Base-by-base conservation (phyloP, 2,113 vertebrate genomes). In the Chaenocephalus aceratus region DNA sequence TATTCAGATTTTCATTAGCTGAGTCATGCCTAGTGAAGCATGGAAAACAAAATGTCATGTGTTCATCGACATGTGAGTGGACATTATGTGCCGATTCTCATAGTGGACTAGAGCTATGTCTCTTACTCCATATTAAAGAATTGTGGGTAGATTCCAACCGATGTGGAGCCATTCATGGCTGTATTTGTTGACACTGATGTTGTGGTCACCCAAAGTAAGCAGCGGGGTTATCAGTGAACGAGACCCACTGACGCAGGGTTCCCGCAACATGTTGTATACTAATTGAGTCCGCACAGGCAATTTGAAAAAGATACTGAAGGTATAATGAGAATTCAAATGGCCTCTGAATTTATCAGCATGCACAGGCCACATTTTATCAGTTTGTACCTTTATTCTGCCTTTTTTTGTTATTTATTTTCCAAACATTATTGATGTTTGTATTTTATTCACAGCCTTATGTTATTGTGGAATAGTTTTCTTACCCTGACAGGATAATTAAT, bases 171-270 rank as follows among this genome's bases (percentile, higher is more conserved):
- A 78, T 89, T 88, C 26, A 4, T 58, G 76, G 10, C n/a, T 86
- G 53, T 91, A 88, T 92, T 92, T 93, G 88, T 94, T 91, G 91
- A 92, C 88, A 79, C 15, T 82, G 76, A 85, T 23, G 78, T 82
- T 89, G 86, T 70, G 88, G 83, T 90, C 81, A 86, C 49, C 90
- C 87, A 89, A 85, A 88, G 72, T 79, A 89, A 91, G 86, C 86
- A 46, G 58, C 41, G 3, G 71, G 93, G 94, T 95, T 94, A 94
- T 95, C 93, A 66, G 70, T 69, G 67, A 89, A 89, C 67, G 86
- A 92, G 93, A 91, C 95, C 87, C 88, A 72, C 91, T 92, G 94
- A 89, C 93, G 92, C 89, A 83, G 75, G 36, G 63, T 46, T 86
- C 68, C 64, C 56, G 59, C 46, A 10, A 66, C 75, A 58, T 82